phyloP scores from a whole-genome alignment of 2,113 vertebrate species.

The Emydocephalus ijimae region DNA sequence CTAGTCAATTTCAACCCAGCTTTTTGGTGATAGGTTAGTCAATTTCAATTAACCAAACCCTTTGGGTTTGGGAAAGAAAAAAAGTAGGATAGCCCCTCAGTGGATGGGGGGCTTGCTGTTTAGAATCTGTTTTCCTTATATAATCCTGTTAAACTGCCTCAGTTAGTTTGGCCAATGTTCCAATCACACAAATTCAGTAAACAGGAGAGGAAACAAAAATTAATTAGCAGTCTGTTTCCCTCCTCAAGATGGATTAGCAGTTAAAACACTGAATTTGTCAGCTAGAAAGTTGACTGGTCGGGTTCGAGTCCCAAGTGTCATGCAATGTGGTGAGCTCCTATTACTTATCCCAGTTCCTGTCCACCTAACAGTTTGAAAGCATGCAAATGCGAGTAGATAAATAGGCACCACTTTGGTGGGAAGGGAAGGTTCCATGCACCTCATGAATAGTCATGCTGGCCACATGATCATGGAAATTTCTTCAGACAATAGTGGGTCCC shows the following conservation, averaged over 20 bases:
- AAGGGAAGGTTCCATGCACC: neutral
- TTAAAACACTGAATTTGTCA: neutral
- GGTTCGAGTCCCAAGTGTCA: neutral
- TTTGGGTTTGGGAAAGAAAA: neutral
- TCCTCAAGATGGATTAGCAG: neutral
- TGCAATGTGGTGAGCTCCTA: neutral
- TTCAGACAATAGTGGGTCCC: neutral
- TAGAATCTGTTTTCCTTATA: neutral
- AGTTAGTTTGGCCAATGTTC: neutral
- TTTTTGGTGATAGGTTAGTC: neutral
- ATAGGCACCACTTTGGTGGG: neutral
- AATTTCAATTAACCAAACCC: neutral
- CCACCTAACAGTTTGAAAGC: neutral
- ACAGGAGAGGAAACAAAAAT: neutral
- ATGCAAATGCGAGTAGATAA: neutral
- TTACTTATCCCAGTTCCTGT: neutral
- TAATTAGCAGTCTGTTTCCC: neutral
- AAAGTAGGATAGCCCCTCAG: neutral
- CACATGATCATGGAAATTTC: neutral
- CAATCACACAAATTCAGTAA: neutral
- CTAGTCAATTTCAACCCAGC: neutral
- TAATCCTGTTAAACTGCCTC: neutral
- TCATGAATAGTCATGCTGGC: neutral
- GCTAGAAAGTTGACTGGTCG: too few relatives aligned
- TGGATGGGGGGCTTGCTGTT: neutral